phyloP scores from a whole-genome alignment of 2,113 vertebrate genomes.

The Ia io region DNA sequence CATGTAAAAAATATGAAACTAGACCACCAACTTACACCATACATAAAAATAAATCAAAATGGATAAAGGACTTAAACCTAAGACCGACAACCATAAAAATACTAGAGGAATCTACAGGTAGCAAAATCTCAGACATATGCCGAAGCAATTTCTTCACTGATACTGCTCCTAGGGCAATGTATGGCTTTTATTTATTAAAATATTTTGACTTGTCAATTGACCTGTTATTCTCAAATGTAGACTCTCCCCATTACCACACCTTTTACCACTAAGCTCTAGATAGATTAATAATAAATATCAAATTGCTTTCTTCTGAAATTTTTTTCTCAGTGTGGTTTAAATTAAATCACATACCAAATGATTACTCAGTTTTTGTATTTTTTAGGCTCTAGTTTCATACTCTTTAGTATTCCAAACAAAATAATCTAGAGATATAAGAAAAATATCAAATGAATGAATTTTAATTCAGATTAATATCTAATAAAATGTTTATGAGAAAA shows the following conservation, averaged over 20 bases:
- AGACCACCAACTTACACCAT: too few relatives aligned
- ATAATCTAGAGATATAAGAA: background rate
- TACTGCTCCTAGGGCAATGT: background rate
- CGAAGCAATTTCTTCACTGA: too few relatives aligned
- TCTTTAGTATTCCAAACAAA: background rate
- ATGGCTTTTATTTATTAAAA: slow-evolving; percentile 24
- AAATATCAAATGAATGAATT: background rate
- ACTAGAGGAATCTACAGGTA: too few relatives aligned
- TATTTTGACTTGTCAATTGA: background rate
- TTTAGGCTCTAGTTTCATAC: background rate
- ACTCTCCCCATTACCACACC: background rate
- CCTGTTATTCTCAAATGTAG: background rate
- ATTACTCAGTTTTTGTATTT: background rate
- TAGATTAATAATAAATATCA: background rate
- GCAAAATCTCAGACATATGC: too few relatives aligned
- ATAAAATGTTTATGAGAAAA: background rate
- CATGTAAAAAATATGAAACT: too few relatives aligned
- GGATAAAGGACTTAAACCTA: too few relatives aligned
- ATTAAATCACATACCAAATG: background rate
- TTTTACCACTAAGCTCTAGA: background rate
- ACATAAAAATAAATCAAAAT: too few relatives aligned
- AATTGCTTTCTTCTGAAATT: background rate
- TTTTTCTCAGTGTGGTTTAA: background rate
- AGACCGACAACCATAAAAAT: too few relatives aligned
- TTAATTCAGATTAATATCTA: background rate